Evolutionary conservation across 2,113 vertebrate genomes (phyloP), one percentile per base, ranked within the genome.

Genomic region (Spheniscus mendiculus): DNA sequence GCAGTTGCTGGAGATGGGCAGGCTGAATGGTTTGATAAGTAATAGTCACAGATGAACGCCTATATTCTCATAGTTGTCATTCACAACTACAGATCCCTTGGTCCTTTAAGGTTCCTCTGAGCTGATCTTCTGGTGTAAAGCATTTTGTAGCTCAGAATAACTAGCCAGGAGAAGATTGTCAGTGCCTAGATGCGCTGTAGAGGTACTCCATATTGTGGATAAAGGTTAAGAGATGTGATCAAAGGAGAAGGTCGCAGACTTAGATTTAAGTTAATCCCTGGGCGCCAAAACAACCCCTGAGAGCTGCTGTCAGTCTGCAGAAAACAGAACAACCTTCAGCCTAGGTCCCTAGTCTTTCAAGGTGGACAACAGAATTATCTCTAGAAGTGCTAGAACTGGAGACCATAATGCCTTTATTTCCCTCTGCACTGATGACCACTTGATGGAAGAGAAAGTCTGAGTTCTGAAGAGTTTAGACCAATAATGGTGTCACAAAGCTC

Each of bases 11-110:
- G 56, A 91, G 76, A 67, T 69, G 21, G 69, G 77, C 55, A 71
- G 77, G 49, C 69, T 45, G 38, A 71, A 34, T 95, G 80, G 93
- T 96, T 93, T 89, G 89, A 91, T 95, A 91, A 90, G 80, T 95
- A 95, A 95, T 10, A 87, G 77, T 87, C 88, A 85, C 70, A 83
- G 70, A 90, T 80, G 91, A 96, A 93, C 1, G 12, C 74, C 56
- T 90, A 26, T 62, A 82, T 95, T 94, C 72, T 91, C 38, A 42
- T 6, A 67, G 38, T 11, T 96, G 89, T 91, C 87, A 87, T 96
- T 71, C 61, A 86, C 36, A 93, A 69, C 32, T 49, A 21, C 44
- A 73, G 19, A 70, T 58, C 27, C 10, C 12, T 85, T 91, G 73
- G 45, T 76, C n/a, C 79, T 73, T 92, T 61, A 67, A 95, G 42